These are phyloP conservation scores for Ciconia maguari DNA, from an alignment of 2,113 vertebrate genomes.

Conservation along the genomic window DNA sequence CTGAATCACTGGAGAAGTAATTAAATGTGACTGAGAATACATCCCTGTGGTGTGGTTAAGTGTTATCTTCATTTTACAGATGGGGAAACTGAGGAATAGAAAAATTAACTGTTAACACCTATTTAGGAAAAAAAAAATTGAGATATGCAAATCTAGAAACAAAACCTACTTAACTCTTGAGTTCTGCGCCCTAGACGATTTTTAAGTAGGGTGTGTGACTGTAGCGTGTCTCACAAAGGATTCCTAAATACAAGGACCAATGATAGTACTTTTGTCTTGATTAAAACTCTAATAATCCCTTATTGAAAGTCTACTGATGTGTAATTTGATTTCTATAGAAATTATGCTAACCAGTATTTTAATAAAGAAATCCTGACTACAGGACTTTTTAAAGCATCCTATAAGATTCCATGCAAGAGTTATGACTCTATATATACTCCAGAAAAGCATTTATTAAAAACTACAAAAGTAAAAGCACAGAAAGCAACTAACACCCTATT, in stretches of 20 bases:
- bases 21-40: neutral
- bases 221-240: neutral
- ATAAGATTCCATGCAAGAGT: neutral
- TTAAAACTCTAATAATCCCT: neutral
- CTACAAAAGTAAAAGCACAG: neutral
- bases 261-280: neutral
- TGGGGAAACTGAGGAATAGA: neutral
- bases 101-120: neutral
- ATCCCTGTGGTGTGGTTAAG: neutral
- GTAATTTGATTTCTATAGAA: neutral
- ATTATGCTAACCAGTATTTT: neutral
- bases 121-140: neutral
- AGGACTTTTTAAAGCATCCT: neutral
- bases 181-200: neutral
- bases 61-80: neutral
- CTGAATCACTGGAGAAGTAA: neutral
- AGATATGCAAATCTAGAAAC: neutral
- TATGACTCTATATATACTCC: neutral
- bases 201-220: neutral
- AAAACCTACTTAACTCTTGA: neutral
- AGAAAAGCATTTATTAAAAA: neutral
- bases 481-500: neutral
- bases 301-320: neutral
- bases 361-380: neutral
- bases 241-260: neutral